Percentiles rank a stretch among this genome's conserved stretches.
Evolutionary conservation across 2,888 invertebrate species (phyloP).

Genomic region (Cosmia pyralina): DNA sequence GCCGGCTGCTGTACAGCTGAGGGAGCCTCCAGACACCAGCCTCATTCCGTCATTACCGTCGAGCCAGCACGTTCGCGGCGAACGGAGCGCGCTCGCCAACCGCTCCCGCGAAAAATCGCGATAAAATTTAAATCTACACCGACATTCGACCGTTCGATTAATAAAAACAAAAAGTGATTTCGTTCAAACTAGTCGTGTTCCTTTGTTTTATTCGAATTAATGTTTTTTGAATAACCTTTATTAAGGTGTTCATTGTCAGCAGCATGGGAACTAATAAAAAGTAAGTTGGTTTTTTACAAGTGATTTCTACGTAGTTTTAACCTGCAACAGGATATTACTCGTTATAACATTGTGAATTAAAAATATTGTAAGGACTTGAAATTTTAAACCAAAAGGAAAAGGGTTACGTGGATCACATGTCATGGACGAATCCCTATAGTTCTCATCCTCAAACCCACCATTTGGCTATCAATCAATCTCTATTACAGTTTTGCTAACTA

Average conservation of each 20-base stretch:
- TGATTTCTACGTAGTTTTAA: constrained; percentile 39
- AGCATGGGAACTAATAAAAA: constrained; percentile 83
- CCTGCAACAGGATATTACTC: constrained; percentile 3
- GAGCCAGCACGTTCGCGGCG: constrained; percentile 82
- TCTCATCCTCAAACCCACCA: constrained; percentile 9
- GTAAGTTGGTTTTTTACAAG: constrained; percentile 76
- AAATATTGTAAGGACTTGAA: not conserved
- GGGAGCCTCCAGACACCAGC: constrained; percentile 73
- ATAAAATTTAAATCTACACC: constrained; percentile 64
- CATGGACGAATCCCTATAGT: constrained; percentile 3
- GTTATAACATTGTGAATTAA: not conserved
- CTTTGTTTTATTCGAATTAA: constrained; percentile 72
- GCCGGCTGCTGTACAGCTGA: constrained; percentile 67
- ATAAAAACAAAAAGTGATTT: constrained; percentile 71
- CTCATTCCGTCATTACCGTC: constrained; percentile 82
- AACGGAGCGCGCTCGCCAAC: constrained; percentile 79
- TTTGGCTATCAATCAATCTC: constrained; percentile 33
- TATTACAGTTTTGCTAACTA: constrained; percentile 55
- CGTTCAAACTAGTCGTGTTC: constrained; percentile 69
- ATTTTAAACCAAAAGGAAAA: not conserved
- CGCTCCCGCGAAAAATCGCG: constrained; percentile 69
- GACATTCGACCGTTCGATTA: constrained; percentile 68
- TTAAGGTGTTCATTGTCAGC: constrained; percentile 74
- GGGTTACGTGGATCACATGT: constrained; percentile 22
- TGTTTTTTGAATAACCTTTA: constrained; percentile 78